Base-by-base conservation (phyloP, 53 echinoderm and acorn worm genomes). In the Paelopatides confundens region DNA sequence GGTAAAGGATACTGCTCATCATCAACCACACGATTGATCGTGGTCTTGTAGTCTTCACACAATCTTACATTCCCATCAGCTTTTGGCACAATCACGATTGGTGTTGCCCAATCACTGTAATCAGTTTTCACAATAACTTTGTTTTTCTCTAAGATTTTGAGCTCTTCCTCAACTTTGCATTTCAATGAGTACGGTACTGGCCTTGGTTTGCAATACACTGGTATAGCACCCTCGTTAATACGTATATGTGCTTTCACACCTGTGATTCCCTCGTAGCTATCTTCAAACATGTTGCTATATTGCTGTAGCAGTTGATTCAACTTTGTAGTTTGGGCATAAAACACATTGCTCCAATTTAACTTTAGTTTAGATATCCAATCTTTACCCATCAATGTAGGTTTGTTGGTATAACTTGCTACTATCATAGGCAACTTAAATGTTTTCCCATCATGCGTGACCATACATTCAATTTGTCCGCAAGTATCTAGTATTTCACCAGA, bases 1-100 rank as follows among this genome's bases (percentile, higher is more conserved):
- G 91, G 94, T 38, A 94, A 62, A 0, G 86, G 89, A 51, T 91
- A 89, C 31, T 86, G 53, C 29, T 91, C 89, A 69, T 90, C 90
- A 21, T 89, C 90, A 15, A 90, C 83, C 0, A 26, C 74, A 35
- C 76, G 82, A 14, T 93, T 89, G 38, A 90, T 82, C 28, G 93
- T 87, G 24, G 65, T 65, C 9, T 86, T 89, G 26, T 88, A 88
- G 71, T 93, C 93, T 15, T 88, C 87, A 34, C 94, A 91, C 26
- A 85, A 40, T 58, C 88, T 2, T 38, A 91, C 85, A 47, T 63
- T 74, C 14, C 67, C 69, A 28, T 93, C 88, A 12, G 85, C 81
- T 79, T 94, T 94, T 23, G 77, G 77, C 27, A 77, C 77, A 0
- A 77, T 15, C 1, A 77, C 77, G 13, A 77, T 23, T 21, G 77